Evolutionary conservation across 2,888 invertebrate species (phyloP), one percentile per base, ranked within the genome.

Genomic region (Microdon myrmicae): DNA sequence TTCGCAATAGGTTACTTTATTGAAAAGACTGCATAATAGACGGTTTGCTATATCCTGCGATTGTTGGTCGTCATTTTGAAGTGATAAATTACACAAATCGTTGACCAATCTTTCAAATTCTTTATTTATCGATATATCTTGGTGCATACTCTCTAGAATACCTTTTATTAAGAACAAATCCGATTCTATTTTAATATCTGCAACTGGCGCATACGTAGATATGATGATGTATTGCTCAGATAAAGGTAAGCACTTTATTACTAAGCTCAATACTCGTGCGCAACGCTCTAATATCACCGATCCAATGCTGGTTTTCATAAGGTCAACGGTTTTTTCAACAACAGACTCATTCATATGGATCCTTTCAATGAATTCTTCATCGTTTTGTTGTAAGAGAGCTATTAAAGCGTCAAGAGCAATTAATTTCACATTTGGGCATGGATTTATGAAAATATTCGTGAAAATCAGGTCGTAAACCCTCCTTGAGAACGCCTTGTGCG

Each of bases 141-240:
- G 69, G 45, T 79, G 73, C 28, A 79, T 56, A 47, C 71, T 76
- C n/a, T 75, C 76, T 6, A 79, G 37, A n/a, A 80, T 59, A 1
- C 79, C 80, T 34, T 77, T 75, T 8, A 75, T 73, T 17, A 79
- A 67, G 53, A 71, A 79, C 20, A 79, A 69, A 68, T 80, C 76
- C 1, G 73, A 51, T 1, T 70, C 69, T n/a, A 69, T 19, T 41
- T 75, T 72, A 8, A 79, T 43, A 48, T 78, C 71, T 22, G 79
- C 53, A 4, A 67, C 68, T 1, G 72, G 72, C 37, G 81, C 68
- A 69, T 83, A 79, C 61, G 77, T 77, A n/a, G 78, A 73, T 1
- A 82, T 70, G 38, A 84, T 73, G 10, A 72, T 68, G 58, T 76
- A 79, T 70, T 85, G 85, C 43, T 81, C 78, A 1, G 81, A 74